Conservation (phyloP, 2,888 invertebrate genomes). For the Hydraecia micacea region DNA sequence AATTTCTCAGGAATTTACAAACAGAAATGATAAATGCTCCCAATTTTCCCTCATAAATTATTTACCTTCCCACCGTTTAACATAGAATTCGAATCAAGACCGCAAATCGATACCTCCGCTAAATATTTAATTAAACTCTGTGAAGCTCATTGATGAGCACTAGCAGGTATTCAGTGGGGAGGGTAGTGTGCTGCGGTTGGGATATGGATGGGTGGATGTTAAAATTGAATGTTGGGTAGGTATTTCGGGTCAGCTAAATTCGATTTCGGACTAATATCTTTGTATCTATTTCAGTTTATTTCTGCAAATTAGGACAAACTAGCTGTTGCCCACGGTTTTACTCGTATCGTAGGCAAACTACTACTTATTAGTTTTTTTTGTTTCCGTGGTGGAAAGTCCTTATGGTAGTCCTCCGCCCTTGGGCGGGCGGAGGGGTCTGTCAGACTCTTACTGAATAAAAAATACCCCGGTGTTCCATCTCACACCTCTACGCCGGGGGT, state of each 20-base stretch:
- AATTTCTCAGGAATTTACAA: background rate
- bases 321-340: background rate
- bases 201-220: constrained; percentile 34
- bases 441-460: too few species aligned
- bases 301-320: background rate
- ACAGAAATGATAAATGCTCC: constrained; percentile 4
- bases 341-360: background rate
- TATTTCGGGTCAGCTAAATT: background rate
- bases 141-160: constrained; percentile 21
- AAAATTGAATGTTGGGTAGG: background rate
- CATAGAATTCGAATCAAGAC: constrained; percentile 4
- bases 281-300: background rate
- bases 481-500: too few species aligned
- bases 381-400: too few species aligned
- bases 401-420: too few species aligned
- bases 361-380: too few species aligned
- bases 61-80: constrained; percentile 18
- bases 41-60: constrained; percentile 5
- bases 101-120: constrained; percentile 33
- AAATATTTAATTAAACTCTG: constrained; percentile 43
- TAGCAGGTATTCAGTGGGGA: background rate
- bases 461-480: too few species aligned
- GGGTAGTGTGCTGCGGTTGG: constrained; percentile 27
- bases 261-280: background rate
- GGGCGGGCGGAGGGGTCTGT: too few species aligned